Conservation (phyloP, 2,888 invertebrate species). For the Cacoxenus indagator region DNA sequence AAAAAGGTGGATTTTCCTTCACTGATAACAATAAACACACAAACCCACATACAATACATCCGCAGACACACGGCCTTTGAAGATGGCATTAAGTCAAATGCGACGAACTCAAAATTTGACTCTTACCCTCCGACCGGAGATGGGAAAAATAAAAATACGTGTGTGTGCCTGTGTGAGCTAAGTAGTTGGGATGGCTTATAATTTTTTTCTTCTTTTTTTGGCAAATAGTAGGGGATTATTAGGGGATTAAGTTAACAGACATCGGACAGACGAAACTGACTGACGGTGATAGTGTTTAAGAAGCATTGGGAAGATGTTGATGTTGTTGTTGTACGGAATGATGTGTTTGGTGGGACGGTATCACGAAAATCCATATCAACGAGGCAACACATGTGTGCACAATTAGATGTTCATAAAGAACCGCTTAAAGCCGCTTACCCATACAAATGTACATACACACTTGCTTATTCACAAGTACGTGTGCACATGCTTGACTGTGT, state of each 20-base stretch:
- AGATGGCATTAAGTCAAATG: background rate
- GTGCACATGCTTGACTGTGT: slow-evolving; percentile 12
- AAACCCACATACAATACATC: background rate
- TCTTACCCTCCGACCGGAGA: slow-evolving; percentile 28
- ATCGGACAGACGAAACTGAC: background rate
- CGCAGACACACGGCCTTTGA: background rate
- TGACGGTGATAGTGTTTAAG: background rate
- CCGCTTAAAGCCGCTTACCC: slow-evolving; percentile 54
- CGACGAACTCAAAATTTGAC: slow-evolving; percentile 37
- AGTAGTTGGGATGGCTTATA: slow-evolving; percentile 24
- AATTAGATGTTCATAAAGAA: slow-evolving; percentile 59
- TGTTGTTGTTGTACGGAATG: slow-evolving; percentile 7
- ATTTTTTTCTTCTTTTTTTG: slow-evolving; percentile 4
- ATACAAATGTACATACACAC: slow-evolving; percentile 24
- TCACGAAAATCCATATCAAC: background rate
- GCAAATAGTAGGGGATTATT: slow-evolving; percentile 22
- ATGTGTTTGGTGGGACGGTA: slow-evolving; percentile 6
- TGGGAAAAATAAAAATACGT: slow-evolving; percentile 5
- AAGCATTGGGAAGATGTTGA: background rate
- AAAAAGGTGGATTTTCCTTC: slow-evolving; percentile 5
- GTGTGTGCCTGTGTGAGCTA: slow-evolving; percentile 12
- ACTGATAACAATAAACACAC: slow-evolving; percentile 4
- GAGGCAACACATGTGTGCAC: slow-evolving; percentile 36
- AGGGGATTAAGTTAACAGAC: slow-evolving; percentile 20
- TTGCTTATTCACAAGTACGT: slow-evolving; percentile 1